phyloP scores from a whole-genome alignment of 2,888 invertebrate species.

The Calameuta pallipes region DNA sequence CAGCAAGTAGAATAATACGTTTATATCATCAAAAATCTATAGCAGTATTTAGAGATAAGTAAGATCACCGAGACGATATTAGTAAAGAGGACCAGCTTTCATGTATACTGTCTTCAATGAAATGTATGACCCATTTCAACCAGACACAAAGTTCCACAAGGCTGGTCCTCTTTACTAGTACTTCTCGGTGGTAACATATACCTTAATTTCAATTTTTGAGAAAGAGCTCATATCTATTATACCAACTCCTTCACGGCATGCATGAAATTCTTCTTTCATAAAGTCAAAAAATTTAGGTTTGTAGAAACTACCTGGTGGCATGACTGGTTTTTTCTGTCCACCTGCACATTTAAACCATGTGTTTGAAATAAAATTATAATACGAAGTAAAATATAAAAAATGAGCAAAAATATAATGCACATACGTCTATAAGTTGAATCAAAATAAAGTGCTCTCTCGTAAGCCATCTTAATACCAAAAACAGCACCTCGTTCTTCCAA shows the following conservation, averaged over 20 bases:
- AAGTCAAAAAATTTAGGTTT: conserved; percentile 78
- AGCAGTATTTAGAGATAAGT: conserved; percentile 17
- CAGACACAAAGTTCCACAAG: too few species aligned
- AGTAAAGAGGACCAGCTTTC: neutral
- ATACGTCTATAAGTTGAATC: conserved; percentile 70
- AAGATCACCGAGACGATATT: neutral
- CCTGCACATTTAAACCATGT: conserved; percentile 48
- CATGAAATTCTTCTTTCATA: conserved; percentile 77
- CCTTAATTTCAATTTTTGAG: conserved; percentile 80
- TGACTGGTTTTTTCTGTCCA: conserved; percentile 67
- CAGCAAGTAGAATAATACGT: neutral
- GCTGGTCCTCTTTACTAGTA: too few species aligned
- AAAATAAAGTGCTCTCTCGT: conserved; percentile 78
- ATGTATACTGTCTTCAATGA: neutral
- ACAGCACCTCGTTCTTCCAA: conserved; percentile 74
- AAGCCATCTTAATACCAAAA: conserved; percentile 79
- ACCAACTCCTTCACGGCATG: conserved; percentile 81
- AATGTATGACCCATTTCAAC: too few species aligned
- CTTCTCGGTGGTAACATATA: conserved; percentile 52
- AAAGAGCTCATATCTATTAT: conserved; percentile 84
- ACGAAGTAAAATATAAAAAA: conserved; percentile 4
- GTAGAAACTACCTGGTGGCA: conserved; percentile 74
- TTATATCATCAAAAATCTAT: conserved; percentile 6
- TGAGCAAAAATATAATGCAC: neutral
- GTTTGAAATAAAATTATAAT: conserved; percentile 12